These are phyloP conservation scores for Falco punctatus DNA, from an alignment of 2,113 vertebrate genomes.

Conservation along the genomic window DNA sequence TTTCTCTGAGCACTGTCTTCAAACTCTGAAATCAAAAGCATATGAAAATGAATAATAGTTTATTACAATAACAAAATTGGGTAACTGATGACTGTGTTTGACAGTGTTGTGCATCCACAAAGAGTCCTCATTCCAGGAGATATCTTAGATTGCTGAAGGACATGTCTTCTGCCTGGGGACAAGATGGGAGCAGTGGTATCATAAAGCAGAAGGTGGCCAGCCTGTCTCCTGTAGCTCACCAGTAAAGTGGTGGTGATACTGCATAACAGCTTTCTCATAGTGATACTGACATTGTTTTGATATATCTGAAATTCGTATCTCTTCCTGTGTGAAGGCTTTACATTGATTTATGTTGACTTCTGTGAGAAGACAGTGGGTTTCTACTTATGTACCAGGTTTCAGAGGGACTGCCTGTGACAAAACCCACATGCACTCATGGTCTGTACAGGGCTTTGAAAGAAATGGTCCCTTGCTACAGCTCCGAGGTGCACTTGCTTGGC, in stretches of 20 bases:
- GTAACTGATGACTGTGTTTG: neutral
- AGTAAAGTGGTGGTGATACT: neutral
- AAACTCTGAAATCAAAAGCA: neutral
- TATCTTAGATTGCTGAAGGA: neutral
- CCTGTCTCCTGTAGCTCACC: neutral
- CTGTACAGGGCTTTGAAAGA: neutral
- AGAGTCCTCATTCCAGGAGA: neutral
- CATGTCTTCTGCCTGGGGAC: neutral
- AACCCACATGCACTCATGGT: neutral
- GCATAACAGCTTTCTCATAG: neutral
- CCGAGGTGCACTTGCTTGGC: neutral
- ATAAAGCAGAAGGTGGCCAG: neutral
- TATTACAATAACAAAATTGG: neutral
- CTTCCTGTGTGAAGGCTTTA: neutral
- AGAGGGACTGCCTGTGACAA: neutral
- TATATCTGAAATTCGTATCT: neutral
- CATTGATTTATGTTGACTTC: neutral
- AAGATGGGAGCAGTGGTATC: neutral
- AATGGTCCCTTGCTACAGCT: neutral
- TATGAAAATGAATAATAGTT: slow-evolving; percentile 10
- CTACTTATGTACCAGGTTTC: neutral
- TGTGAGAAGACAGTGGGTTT: neutral
- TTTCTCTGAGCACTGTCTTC: neutral
- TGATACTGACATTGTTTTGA: neutral
- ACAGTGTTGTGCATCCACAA: neutral